phyloP scores from a whole-genome alignment of 2,113 vertebrate species.

The Psittacula cyanocephala region DNA sequence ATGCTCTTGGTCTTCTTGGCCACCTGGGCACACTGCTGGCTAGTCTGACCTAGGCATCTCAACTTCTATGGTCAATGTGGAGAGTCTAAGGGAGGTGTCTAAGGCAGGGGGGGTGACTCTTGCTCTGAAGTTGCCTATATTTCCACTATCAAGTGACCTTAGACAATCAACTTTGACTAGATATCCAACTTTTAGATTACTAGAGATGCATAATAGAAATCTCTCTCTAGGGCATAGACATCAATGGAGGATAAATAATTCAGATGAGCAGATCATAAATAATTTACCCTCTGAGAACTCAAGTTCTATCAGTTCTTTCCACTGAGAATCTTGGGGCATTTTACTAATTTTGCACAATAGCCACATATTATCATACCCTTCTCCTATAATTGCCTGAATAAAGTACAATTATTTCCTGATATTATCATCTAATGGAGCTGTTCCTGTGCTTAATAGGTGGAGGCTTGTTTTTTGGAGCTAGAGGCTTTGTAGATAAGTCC shows the following conservation, averaged over 20 bases:
- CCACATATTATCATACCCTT: not conserved
- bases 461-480: not conserved
- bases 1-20: not conserved
- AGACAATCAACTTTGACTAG: not conserved
- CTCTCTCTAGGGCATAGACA: not conserved
- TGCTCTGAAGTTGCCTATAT: not conserved
- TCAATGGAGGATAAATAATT: constrained; percentile 4
- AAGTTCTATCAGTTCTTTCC: not conserved
- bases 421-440: not conserved
- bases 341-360: not conserved
- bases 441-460: not conserved
- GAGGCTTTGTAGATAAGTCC: not conserved
- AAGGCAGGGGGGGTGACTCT: not conserved
- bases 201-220: not conserved
- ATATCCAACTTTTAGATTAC: not conserved
- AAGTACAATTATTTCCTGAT: not conserved
- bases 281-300: not conserved
- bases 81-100: not conserved
- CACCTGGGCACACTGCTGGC: not conserved
- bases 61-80: not conserved
- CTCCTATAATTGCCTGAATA: not conserved
- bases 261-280: not conserved
- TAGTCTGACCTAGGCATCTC: not conserved
- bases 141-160: not conserved
- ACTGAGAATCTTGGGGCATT: not conserved